Percentiles rank a stretch among this genome's conserved stretches.
phyloP scores from a whole-genome alignment of 2,888 invertebrate species.

The Oeneis ivallda region DNA sequence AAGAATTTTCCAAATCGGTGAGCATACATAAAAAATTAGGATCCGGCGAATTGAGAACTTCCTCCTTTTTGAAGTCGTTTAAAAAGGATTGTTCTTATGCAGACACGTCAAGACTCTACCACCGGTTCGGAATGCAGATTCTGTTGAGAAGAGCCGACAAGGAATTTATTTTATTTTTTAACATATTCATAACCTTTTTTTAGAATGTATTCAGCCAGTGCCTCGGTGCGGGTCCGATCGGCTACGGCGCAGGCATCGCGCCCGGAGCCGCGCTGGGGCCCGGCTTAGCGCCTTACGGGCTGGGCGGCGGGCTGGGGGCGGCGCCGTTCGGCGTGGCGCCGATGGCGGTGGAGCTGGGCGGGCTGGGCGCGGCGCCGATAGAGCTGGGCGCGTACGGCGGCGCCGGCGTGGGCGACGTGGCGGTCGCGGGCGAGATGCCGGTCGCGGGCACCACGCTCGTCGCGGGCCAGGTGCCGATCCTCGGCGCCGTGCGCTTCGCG shows the following conservation, averaged over 20 bases:
- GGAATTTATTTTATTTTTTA: background rate
- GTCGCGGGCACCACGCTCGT: slow-evolving; percentile 47
- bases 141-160: background rate
- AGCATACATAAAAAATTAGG: too few species aligned
- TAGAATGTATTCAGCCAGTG: slow-evolving; percentile 40
- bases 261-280: slow-evolving; percentile 4
- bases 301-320: slow-evolving; percentile 24
- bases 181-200: background rate
- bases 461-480: slow-evolving; percentile 51
- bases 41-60: too few species aligned
- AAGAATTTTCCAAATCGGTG: too few species aligned
- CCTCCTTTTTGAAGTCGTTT: too few species aligned
- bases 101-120: too few species aligned
- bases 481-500: slow-evolving; percentile 51
- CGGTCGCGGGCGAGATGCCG: slow-evolving; percentile 45
- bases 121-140: too few species aligned
- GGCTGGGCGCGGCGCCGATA: slow-evolving; percentile 21
- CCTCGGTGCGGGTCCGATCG: slow-evolving; percentile 27
- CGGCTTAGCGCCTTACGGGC: slow-evolving; percentile 23
- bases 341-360: slow-evolving; percentile 28
- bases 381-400: slow-evolving; percentile 38
- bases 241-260: slow-evolving; percentile 7
- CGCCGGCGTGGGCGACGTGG: slow-evolving; percentile 41
- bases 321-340: slow-evolving; percentile 28
- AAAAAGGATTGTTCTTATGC: too few species aligned